phyloP scores from a whole-genome alignment of 2,113 vertebrate genomes.

The Oxyruncus cristatus region DNA sequence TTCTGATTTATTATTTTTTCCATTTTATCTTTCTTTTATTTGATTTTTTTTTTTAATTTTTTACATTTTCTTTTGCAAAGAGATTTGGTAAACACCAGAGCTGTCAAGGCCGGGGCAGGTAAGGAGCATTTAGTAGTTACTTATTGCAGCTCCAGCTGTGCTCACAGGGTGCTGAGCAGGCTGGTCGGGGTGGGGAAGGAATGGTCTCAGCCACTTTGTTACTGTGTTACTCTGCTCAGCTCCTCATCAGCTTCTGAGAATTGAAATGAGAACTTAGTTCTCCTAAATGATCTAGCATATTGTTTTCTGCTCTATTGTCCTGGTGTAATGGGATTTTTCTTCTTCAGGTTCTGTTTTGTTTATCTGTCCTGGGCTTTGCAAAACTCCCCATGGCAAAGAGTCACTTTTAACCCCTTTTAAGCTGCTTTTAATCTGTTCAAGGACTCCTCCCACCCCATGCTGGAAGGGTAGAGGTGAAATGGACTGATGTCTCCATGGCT shows the following conservation, averaged over 20 bases:
- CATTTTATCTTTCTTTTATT: background rate
- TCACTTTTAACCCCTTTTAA: background rate
- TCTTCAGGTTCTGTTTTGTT: background rate
- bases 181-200: background rate
- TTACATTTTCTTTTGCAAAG: background rate
- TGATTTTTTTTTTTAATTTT: background rate
- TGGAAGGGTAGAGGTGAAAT: background rate
- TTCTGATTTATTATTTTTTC: background rate
- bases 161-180: background rate
- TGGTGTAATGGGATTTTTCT: background rate
- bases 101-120: slow-evolving; percentile 40
- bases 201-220: background rate
- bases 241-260: background rate
- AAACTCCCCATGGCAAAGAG: background rate
- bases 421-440: background rate
- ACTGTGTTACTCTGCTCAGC: fast-evolving
- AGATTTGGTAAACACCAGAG: slow-evolving; percentile 27
- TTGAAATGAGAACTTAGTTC: background rate
- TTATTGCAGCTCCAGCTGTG: background rate
- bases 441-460: fast-evolving
- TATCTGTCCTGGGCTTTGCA: background rate
- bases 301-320: background rate
- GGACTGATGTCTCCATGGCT: background rate
- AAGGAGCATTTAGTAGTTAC: slow-evolving; percentile 34
- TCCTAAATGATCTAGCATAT: background rate